Evolutionary conservation across 2,888 invertebrate genomes (phyloP).

Genomic region (Chouioia cunea): DNA sequence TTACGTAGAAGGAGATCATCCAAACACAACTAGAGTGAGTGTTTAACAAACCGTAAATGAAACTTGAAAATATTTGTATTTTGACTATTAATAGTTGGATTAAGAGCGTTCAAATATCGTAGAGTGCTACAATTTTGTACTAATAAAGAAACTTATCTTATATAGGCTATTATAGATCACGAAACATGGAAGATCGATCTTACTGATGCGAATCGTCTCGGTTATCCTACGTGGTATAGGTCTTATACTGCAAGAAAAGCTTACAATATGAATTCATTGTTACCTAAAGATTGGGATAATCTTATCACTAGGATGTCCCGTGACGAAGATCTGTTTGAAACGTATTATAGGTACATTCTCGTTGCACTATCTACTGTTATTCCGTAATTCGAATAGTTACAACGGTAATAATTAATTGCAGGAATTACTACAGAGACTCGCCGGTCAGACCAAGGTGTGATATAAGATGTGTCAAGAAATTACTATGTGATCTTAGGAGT

Average conservation of each 20-base stretch:
- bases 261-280: slow-evolving; percentile 39
- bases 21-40: slow-evolving; percentile 82
- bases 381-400: too few species aligned
- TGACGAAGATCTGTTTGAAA: slow-evolving; percentile 34
- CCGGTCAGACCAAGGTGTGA: slow-evolving; percentile 38
- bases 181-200: slow-evolving; percentile 48
- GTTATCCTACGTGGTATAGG: slow-evolving; percentile 40
- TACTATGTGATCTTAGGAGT: slow-evolving; percentile 34
- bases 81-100: too few species aligned
- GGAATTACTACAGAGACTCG: slow-evolving; percentile 42
- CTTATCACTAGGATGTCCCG: slow-evolving; percentile 28
- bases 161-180: slow-evolving; percentile 34
- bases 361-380: neutral
- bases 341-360: slow-evolving; percentile 35
- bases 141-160: too few species aligned
- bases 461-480: slow-evolving; percentile 1
- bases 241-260: slow-evolving; percentile 34
- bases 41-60: too few species aligned
- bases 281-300: slow-evolving; percentile 42
- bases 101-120: too few species aligned
- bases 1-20: slow-evolving; percentile 93
- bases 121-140: too few species aligned
- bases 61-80: too few species aligned
- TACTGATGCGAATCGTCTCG: slow-evolving; percentile 38
- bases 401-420: slow-evolving; percentile 4